A percentile compares a stretch with the other conserved stretches of the same genome.
Conservation (phyloP, 2,113 vertebrate species). For the Neogobius melanostomus region DNA sequence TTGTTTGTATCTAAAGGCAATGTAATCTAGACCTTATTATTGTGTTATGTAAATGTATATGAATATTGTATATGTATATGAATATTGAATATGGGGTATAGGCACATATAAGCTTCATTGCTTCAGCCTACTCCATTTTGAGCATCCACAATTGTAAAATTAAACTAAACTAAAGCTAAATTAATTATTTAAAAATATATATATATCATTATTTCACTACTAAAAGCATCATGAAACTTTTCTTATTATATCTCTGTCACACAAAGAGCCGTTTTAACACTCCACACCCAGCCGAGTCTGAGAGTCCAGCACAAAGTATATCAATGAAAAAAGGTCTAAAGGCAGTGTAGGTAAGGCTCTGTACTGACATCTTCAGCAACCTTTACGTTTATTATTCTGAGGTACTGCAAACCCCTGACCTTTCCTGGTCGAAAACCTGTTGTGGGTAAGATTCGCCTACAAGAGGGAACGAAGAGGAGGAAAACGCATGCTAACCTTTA, state of each 20-base stretch:
- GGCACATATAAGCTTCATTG: too few relatives aligned
- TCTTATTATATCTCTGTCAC: neutral
- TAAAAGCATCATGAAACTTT: neutral
- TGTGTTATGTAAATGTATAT: too few relatives aligned
- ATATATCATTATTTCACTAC: too few relatives aligned
- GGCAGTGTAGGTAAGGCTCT: slow-evolving; percentile 31
- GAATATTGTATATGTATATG: too few relatives aligned
- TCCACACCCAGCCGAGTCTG: neutral
- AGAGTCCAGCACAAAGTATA: slow-evolving; percentile 9
- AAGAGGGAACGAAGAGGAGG: slow-evolving; percentile 40
- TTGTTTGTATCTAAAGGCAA: too few relatives aligned
- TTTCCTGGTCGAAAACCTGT: slow-evolving; percentile 66
- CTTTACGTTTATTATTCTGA: slow-evolving; percentile 67
- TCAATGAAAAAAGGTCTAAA: slow-evolving; percentile 18
- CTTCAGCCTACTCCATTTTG: too few relatives aligned
- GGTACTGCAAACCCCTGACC: slow-evolving; percentile 57
- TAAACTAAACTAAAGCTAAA: too few relatives aligned
- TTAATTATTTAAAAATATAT: too few relatives aligned
- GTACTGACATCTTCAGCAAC: slow-evolving; percentile 36
- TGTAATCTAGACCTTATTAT: too few relatives aligned
- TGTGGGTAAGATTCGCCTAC: slow-evolving; percentile 70
- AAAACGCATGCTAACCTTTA: slow-evolving; percentile 64
- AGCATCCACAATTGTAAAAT: too few relatives aligned
- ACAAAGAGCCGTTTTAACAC: neutral
- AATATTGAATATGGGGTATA: too few relatives aligned